Base-by-base conservation (phyloP, 2,888 invertebrate genomes). In the Pyrocoelia pectoralis region DNA sequence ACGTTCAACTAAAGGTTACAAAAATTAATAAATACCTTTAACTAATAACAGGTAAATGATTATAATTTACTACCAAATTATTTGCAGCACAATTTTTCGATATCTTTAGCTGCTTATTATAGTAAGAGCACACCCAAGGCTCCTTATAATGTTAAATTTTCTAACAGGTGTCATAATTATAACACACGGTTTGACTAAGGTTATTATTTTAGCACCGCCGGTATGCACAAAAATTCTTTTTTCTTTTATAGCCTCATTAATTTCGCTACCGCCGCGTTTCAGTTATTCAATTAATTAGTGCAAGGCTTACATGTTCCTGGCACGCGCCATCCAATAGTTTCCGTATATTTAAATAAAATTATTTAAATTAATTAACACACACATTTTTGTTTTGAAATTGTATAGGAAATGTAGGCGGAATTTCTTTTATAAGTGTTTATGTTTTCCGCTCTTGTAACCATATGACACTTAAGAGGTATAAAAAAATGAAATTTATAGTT, bases 261-360 rank as follows among this genome's bases (percentile, higher is more conserved):
- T 38, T 38, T 48, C 13, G 48, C 38, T 56, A 17, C 3, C 24
- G 24, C 24, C 41, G 28, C 15, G 18, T 49, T 56, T 56, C 48
- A 56, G 48, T 56, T 56, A 49, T 56, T 33, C 49, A 56, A 10
- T 40, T 41, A 57, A 40, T 57, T 40, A 57, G 56, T 13, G 56
- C 50, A 57, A 57, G 56, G 56, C 48, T 49, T 56, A 14, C 50
- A 57, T 38, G 56, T 57, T 50, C 40, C 33, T 57, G 50, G 50
- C 56, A 57, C 50, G 56, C 40, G 50, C 49, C 40, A 50, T 17
- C 50, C 38, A 57, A 28, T 10, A 19, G 24, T 50, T 57, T 57
- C 49, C 56, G 49, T 40, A 14, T 50, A 40, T 49, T 41, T 56
- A 33, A 33, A n/a, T 2, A 2, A 12, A 10, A 17, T n/a, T 4